A percentile compares a stretch with the other conserved stretches of the same genome.
These are phyloP conservation scores for Heliconius ethilla DNA, from an alignment of 2,888 invertebrate species.

Conservation along the genomic window DNA sequence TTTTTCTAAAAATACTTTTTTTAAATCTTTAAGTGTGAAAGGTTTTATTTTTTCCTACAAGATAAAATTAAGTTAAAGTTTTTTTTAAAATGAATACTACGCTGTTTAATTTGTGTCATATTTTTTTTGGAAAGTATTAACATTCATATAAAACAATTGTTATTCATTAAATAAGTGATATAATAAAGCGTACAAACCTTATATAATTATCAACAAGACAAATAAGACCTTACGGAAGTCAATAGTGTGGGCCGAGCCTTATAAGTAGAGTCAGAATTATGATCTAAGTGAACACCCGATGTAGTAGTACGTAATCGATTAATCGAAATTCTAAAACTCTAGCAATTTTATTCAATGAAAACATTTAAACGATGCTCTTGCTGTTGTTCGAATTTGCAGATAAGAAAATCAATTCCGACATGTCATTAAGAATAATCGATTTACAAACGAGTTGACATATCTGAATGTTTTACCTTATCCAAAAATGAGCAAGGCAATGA, in stretches of 20 bases:
- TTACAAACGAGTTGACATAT: constrained; percentile 14
- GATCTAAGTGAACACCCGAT: constrained; percentile 61
- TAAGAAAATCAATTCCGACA: not conserved
- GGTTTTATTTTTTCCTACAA: too few species aligned
- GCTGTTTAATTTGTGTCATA: too few species aligned
- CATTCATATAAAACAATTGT: not conserved
- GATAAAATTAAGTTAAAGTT: too few species aligned
- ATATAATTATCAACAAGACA: constrained; percentile 3
- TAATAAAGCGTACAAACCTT: not conserved
- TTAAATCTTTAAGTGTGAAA: too few species aligned
- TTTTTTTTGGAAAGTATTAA: too few species aligned
- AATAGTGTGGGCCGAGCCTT: constrained; percentile 20
- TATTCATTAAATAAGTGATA: not conserved
- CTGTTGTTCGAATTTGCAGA: not conserved
- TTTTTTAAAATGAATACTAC: too few species aligned
- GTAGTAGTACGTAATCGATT: constrained; percentile 25
- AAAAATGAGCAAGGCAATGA: constrained; percentile 18
- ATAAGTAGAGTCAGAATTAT: constrained; percentile 57
- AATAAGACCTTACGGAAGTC: not conserved
- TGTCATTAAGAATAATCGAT: not conserved
- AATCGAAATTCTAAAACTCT: constrained; percentile 34
- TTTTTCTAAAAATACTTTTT: too few species aligned
- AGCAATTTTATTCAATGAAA: constrained; percentile 32
- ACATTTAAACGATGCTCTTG: constrained; percentile 19
- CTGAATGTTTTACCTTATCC: not conserved